Base-by-base conservation (phyloP, 2,797 vertebrate species). In the Malacoctenus gilli region DNA sequence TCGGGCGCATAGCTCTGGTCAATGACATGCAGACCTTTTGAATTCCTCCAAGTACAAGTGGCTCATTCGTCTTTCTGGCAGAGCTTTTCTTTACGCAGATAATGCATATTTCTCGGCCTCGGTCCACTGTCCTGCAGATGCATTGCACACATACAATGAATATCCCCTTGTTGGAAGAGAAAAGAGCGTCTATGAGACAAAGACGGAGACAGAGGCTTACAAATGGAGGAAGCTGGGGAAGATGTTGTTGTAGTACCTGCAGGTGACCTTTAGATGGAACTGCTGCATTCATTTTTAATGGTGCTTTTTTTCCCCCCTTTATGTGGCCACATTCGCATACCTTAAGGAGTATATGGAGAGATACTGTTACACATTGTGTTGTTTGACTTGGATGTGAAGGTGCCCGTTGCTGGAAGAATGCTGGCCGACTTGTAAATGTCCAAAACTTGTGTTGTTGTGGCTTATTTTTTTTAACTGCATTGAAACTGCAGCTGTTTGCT, bases 1-100 rank as follows among this genome's bases (percentile, higher is more conserved):
- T 36, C 56, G 66, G 52, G 38, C 72, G 72, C 67, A 44, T 59
- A 73, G 75, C 77, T 74, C 77, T 83, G 88, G 89, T 90, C 90
- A 91, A 90, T 90, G 85, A 89, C 77, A 91, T 90, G 85, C 91
- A 88, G 89, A 83, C 85, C 85, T 85, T 83, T 82, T 40, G 34
- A 80, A 92, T 91, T 89, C 87, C 85, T 86, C 68, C 15, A 54
- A 89, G 84, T 80, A 59, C 85, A 85, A 66, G 55, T 71, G 50
- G 50, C 57, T 87, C 80, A 87, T 84, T 89, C 73, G 76, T 72
- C 41, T 39, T 74, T 83, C 61, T 81, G 79, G 84, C 60, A 58
- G 52, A 63, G 57, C 53, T 75, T 58, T 79, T 69, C 66, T 66
- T n/a, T n/a, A 71, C 44, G 34, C 67, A 78, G 56, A 66, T 84